A percentile compares a stretch with the other conserved stretches of the same genome.
Conservation (phyloP, 2,113 vertebrate genomes). For the Thalassarche chlororhynchos region DNA sequence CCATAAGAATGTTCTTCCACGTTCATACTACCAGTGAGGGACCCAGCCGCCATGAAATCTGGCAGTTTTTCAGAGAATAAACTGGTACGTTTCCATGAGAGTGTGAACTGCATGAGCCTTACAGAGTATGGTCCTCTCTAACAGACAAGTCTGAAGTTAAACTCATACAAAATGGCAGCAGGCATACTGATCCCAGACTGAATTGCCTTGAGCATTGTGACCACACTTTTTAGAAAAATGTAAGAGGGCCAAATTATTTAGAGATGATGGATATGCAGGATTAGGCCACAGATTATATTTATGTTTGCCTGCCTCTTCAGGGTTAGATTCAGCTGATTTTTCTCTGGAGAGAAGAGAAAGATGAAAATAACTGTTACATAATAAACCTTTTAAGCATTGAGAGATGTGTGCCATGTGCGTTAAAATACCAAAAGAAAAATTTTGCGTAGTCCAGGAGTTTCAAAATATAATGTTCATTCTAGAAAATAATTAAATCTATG, state of each 20-base stretch:
- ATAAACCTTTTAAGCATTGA: not conserved
- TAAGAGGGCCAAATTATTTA: not conserved
- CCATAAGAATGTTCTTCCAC: not conserved
- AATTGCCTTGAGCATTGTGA: not conserved
- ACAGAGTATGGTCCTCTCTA: not conserved
- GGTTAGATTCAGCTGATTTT: not conserved
- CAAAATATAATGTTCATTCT: not conserved
- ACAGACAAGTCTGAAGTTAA: not conserved
- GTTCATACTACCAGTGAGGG: not conserved
- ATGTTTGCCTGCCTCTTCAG: not conserved
- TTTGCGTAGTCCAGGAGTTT: not conserved
- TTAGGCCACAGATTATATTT: not conserved
- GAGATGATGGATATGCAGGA: not conserved
- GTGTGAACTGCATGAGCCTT: not conserved
- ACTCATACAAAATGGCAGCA: not conserved
- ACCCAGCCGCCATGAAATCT: not conserved
- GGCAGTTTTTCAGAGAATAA: not conserved
- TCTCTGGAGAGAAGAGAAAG: not conserved
- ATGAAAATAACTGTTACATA: not conserved
- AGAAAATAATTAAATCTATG: not conserved
- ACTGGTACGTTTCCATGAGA: not conserved
- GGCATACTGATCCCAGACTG: not conserved
- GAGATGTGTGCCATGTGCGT: accelerated
- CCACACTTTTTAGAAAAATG: not conserved
- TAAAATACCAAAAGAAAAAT: not conserved